Conservation (phyloP, 1,140 invertebrate species). For the Dinothrombium tinctorium region DNA sequence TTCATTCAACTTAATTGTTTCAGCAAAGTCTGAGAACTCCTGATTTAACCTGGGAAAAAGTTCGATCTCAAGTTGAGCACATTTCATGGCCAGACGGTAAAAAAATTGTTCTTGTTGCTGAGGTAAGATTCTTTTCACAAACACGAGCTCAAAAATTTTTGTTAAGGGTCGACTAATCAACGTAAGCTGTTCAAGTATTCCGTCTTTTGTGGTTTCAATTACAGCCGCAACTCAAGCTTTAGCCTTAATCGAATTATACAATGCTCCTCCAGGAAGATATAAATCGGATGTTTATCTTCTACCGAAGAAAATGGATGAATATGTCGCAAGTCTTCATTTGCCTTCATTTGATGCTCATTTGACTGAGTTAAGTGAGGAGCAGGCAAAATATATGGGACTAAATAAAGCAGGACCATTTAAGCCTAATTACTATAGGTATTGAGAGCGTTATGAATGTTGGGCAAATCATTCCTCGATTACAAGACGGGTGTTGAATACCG, state of each 20-base stretch:
- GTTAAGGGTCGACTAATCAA: slow-evolving; percentile 70
- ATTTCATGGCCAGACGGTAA: slow-evolving; percentile 27
- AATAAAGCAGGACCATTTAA: slow-evolving; percentile 95
- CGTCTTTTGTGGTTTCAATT: slow-evolving; percentile 88
- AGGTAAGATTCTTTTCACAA: slow-evolving; percentile 18
- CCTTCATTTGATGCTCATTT: slow-evolving; percentile 90
- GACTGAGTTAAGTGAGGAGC: slow-evolving; percentile 83
- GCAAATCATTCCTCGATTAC: too few species aligned
- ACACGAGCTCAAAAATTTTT: slow-evolving; percentile 6
- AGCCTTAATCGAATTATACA: slow-evolving; percentile 85
- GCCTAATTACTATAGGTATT: slow-evolving; percentile 88
- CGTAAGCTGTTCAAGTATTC: slow-evolving; percentile 84
- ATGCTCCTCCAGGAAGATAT: slow-evolving; percentile 75
- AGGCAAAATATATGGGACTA: slow-evolving; percentile 89
- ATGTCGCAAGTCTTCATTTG: slow-evolving; percentile 81
- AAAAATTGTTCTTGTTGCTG: slow-evolving; percentile 54
- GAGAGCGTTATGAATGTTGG: not conserved
- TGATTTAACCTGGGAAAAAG: slow-evolving; percentile 88
- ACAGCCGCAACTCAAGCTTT: slow-evolving; percentile 81
- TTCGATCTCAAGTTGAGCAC: slow-evolving; percentile 70
- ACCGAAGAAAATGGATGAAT: slow-evolving; percentile 98
- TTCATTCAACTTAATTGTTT: slow-evolving; percentile 16
- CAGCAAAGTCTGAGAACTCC: slow-evolving; percentile 74
- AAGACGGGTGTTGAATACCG: too few species aligned
- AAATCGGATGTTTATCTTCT: slow-evolving; percentile 90